Percentiles rank a stretch among this genome's conserved stretches.
These are phyloP conservation scores for Aselliscus stoliczkanus DNA, from an alignment of 2,797 vertebrate species.

Conservation along the genomic window DNA sequence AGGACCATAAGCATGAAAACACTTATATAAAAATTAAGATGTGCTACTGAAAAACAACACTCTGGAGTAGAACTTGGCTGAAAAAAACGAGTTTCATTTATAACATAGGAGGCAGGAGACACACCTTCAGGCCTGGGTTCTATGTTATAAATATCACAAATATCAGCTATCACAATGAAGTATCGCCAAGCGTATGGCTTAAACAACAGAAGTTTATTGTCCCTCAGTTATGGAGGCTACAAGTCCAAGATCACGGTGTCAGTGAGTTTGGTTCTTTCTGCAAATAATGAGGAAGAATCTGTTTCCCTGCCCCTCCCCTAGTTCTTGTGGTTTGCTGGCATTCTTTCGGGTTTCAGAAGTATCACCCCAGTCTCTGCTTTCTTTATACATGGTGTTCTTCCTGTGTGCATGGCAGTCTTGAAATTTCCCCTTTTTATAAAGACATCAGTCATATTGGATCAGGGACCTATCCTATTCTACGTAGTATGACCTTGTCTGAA, in stretches of 20 bases:
- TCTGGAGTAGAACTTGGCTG: not conserved
- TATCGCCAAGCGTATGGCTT: not conserved
- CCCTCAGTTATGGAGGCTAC: too few species aligned
- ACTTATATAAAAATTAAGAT: not conserved
- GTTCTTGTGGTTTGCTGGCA: not conserved
- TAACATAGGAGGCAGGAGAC: not conserved
- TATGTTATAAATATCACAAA: too few species aligned
- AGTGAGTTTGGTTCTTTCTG: not conserved
- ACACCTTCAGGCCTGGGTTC: not conserved
- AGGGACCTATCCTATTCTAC: too few species aligned
- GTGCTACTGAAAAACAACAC: not conserved
- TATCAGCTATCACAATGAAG: not conserved
- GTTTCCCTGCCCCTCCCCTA: not conserved
- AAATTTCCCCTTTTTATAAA: not conserved
- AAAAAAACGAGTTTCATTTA: not conserved
- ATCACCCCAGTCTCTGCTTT: not conserved
- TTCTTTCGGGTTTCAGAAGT: not conserved
- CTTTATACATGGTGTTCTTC: not conserved
- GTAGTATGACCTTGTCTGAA: not conserved
- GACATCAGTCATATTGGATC: not conserved
- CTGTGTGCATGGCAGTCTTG: too few species aligned
- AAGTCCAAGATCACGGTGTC: not conserved
- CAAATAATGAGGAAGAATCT: not conserved
- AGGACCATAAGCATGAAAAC: not conserved
- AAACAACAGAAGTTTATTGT: not conserved